phyloP scores from a whole-genome alignment of 2,113 vertebrate genomes.

The Brachyistius frenatus region DNA sequence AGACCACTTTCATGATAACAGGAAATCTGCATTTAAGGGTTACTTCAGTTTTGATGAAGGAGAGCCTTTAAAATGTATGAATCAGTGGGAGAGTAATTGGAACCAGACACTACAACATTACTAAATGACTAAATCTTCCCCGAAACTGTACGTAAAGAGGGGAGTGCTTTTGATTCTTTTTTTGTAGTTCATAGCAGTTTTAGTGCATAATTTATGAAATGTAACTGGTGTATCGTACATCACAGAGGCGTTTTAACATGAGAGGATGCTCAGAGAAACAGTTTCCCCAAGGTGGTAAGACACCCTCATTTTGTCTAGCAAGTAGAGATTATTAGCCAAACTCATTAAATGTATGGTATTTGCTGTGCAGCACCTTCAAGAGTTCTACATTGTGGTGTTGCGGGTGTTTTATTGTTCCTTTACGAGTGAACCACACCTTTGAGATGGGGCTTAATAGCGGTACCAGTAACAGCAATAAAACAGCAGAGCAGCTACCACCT shows the following conservation, averaged over 20 bases:
- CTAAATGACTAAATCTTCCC: background rate
- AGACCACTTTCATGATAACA: constrained; percentile 5
- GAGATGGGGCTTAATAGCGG: background rate
- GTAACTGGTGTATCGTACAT: background rate
- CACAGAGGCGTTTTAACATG: background rate
- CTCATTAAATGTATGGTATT: background rate
- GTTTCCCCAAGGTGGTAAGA: background rate
- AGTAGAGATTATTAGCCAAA: background rate
- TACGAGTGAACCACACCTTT: background rate
- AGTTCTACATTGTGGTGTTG: background rate
- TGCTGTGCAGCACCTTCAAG: background rate
- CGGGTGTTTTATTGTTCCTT: background rate
- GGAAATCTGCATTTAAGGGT: background rate
- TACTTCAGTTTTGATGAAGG: background rate
- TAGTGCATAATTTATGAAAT: background rate
- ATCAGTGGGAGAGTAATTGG: background rate
- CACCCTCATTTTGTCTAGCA: background rate
- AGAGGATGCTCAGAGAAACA: too few species aligned
- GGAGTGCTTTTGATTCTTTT: background rate
- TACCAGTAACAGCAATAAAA: background rate
- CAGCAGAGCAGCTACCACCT: background rate
- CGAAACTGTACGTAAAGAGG: background rate
- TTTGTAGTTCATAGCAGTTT: too few species aligned
- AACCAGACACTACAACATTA: background rate
- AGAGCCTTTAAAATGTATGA: background rate